A percentile compares a stretch with the other conserved stretches of the same genome.
Evolutionary conservation across 2,797 vertebrate species (phyloP).

Genomic region (Yasuhikotakia modesta): DNA sequence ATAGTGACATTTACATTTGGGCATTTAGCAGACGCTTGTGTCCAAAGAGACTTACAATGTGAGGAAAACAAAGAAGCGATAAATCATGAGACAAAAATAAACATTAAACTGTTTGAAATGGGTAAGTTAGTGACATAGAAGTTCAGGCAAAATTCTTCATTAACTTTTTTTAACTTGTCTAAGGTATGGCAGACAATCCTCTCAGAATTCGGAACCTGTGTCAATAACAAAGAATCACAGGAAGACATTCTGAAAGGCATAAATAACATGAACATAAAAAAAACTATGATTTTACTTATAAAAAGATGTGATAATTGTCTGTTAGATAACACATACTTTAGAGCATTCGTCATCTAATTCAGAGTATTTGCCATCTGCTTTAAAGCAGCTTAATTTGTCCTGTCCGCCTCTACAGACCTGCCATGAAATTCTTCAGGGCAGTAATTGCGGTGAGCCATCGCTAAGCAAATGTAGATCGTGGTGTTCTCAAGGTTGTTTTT

Average conservation of each 20-base stretch:
- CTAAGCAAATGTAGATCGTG: constrained; percentile 24
- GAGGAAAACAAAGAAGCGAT: no score
- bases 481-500: constrained; percentile 27
- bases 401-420: constrained; percentile 16
- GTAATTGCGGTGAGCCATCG: constrained; percentile 36
- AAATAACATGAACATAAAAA: neutral
- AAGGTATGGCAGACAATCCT: neutral
- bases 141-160: neutral
- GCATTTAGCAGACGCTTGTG: no score
- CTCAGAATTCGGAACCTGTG: neutral
- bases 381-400: constrained; percentile 35
- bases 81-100: no score
- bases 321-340: constrained; percentile 21
- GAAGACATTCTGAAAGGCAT: neutral
- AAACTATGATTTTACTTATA: constrained; percentile 7
- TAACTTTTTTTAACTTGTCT: neutral
- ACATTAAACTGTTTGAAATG: no score
- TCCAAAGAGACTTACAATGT: no score
- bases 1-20: no score
- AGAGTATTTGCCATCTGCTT: neutral
- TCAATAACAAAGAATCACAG: neutral
- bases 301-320: constrained; percentile 29
- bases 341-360: neutral
- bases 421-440: constrained; percentile 25
- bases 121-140: no score